A percentile compares a stretch with the other conserved stretches of the same genome.
These are phyloP conservation scores for Drosophila incognita DNA, from an alignment of 2,888 invertebrate genomes.

Conservation along the genomic window DNA sequence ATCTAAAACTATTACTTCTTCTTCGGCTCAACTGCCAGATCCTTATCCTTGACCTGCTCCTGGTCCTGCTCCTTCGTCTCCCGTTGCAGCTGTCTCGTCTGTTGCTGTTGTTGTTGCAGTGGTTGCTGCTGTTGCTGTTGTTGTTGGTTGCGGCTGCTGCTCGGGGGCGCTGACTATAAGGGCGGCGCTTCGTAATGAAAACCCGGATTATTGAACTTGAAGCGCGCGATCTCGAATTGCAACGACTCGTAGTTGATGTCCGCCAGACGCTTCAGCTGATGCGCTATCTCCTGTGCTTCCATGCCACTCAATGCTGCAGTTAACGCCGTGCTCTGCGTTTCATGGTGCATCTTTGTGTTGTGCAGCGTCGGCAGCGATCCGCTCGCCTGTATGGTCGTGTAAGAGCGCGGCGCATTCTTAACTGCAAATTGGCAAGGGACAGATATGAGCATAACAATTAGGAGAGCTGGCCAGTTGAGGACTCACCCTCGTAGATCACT, in stretches of 20 bases:
- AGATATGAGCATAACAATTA: not conserved
- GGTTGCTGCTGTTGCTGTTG: slow-evolving; percentile 14
- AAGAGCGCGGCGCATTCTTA: slow-evolving; percentile 76
- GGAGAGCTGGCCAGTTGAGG: not conserved
- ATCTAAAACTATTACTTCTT: slow-evolving; percentile 53
- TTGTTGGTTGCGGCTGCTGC: slow-evolving; percentile 26
- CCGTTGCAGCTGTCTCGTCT: slow-evolving; percentile 17
- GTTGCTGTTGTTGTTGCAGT: slow-evolving; percentile 10
- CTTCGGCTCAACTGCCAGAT: slow-evolving; percentile 16
- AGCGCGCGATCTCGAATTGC: slow-evolving; percentile 84
- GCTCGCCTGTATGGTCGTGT: slow-evolving; percentile 65
- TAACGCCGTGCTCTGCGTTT: slow-evolving; percentile 31
- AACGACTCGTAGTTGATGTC: slow-evolving; percentile 83
- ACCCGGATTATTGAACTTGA: slow-evolving; percentile 84
- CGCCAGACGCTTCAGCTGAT: slow-evolving; percentile 83
- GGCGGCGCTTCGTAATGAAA: slow-evolving; percentile 82
- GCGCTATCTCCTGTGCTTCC: slow-evolving; percentile 80
- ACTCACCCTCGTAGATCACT: slow-evolving; percentile 81
- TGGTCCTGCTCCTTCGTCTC: not conserved
- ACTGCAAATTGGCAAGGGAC: slow-evolving; percentile 53
- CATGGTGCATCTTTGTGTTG: slow-evolving; percentile 49
- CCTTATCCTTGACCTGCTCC: slow-evolving; percentile 9
- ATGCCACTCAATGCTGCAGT: slow-evolving; percentile 48
- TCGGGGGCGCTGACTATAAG: slow-evolving; percentile 71
- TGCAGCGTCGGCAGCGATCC: slow-evolving; percentile 51